Evolutionary conservation across 2,888 invertebrate species (phyloP), one percentile per base, ranked within the genome.

Genomic region (Ectobius pallidus): DNA sequence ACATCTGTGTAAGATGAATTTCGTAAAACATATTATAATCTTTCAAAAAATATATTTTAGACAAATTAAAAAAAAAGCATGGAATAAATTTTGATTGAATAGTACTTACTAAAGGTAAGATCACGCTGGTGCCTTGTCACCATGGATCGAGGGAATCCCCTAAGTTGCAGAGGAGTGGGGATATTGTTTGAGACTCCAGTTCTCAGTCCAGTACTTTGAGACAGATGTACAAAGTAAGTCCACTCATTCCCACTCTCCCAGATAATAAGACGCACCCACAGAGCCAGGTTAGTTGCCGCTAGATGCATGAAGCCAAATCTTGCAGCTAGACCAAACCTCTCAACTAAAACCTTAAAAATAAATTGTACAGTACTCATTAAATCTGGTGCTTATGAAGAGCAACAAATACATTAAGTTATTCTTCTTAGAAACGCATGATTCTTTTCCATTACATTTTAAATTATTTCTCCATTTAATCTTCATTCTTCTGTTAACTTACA

Each of bases 221-320:
- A 83, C 74, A 84, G 77, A 73, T 85, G 83, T 3, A 85, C 84
- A 71, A 83, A 85, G 74, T 84, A 85, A 0, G 85, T 83, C 85
- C 85, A 86, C 76, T 85, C 86, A 69, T 84, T 84, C 1, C 86
- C 85, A 16, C 85, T 84, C 75, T 87, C 86, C 85, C 86, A 85
- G 55, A 86, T 83, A 9, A 87, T 83, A 30, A 86, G 80, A 27
- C 86, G 83, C 18, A 84, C 81, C 86, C 87, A 87, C 32, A 87
- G 81, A 0, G 86, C 85, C 34, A 87, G 79, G 77, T 87, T 87
- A 1, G 87, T 86, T 4, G 86, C 87, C 7, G 86, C 84, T 46
- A 87, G 79, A 76, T 87, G 87, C 78, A 85, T 86, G 77, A 87
- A 86, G 6, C 86, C 86, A 73, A 86, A 86, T 75, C 86, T 80